phyloP scores from a whole-genome alignment of 2,888 invertebrate genomes.

The Rhyacophila evoluta region DNA sequence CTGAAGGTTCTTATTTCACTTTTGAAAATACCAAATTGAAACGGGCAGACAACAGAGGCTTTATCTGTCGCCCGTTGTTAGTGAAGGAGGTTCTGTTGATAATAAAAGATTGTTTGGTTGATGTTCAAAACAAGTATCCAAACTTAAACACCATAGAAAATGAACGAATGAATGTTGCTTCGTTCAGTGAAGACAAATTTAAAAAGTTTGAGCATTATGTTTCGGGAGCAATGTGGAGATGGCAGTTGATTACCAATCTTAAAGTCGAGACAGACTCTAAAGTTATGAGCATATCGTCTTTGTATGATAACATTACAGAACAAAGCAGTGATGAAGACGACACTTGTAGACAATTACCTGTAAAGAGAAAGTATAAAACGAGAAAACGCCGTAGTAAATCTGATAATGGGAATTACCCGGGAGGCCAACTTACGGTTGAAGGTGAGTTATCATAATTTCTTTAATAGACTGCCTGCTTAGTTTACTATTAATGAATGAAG shows the following conservation, averaged over 20 bases:
- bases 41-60: constrained; percentile 59
- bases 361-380: constrained; percentile 63
- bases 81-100: constrained; percentile 72
- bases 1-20: constrained; percentile 66
- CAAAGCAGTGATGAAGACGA: constrained; percentile 68
- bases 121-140: constrained; percentile 62
- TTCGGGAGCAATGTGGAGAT: constrained; percentile 79
- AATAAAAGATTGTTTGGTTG: constrained; percentile 70
- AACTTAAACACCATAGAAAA: constrained; percentile 58
- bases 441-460: too few species aligned
- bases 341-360: constrained; percentile 57
- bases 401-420: constrained; percentile 60
- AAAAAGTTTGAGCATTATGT: constrained; percentile 60
- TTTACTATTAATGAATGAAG: too few species aligned
- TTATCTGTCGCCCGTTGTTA: constrained; percentile 72
- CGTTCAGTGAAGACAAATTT: constrained; percentile 54
- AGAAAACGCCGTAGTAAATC: constrained; percentile 63
- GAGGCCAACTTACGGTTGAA: constrained; percentile 34
- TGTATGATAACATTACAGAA: constrained; percentile 65
- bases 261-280: constrained; percentile 67
- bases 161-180: constrained; percentile 56
- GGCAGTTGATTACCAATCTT: constrained; percentile 75
- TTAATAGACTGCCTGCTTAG: too few species aligned
- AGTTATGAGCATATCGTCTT: constrained; percentile 63
- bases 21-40: constrained; percentile 48